A percentile compares a stretch with the other conserved stretches of the same genome.
These are phyloP conservation scores for sheep (Ovis aries) DNA, from an alignment of 2,113 vertebrate species.

Conservation along the genomic window ARS-UI_Ramb_v3.0 NC_056067.1:49153501-49154000, in stretches of 20 bases:
- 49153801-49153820: neutral
- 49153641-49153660: neutral
- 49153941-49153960: neutral
- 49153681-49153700: neutral
- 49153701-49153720: neutral
- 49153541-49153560: rapidly evolving
- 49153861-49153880: neutral
- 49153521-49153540: neutral
- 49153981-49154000: neutral
- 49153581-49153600: neutral
- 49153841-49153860: neutral
- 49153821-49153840: neutral
- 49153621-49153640: neutral
- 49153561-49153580: neutral
- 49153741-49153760: neutral
- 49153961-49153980: neutral
- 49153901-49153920: neutral
- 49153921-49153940: neutral
- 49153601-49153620: rapidly evolving
- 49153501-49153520: neutral
- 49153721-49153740: neutral
- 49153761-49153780: neutral
- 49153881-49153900: neutral
- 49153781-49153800: too few species aligned
- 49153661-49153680: neutral